These are phyloP conservation scores for Hybognathus amarus DNA, from an alignment of 2,797 vertebrate species.

Conservation along the genomic window DNA sequence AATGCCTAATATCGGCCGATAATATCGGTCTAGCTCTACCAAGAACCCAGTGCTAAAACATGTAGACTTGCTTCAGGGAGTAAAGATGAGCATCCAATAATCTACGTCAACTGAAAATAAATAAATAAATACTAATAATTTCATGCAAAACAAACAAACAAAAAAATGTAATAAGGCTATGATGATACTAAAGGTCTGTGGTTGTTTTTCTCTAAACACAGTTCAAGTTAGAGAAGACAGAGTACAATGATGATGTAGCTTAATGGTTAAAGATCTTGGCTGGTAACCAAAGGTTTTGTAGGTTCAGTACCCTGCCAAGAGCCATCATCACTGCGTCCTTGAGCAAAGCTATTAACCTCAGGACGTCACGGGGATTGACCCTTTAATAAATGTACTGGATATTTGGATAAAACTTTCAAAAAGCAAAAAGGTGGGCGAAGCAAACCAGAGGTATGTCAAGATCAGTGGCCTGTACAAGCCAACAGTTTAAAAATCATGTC, in stretches of 20 bases:
- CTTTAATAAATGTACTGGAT: neutral
- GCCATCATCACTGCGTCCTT: neutral
- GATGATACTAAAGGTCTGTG: neutral
- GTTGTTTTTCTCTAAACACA: neutral
- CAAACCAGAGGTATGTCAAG: neutral
- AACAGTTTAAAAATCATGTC: neutral
- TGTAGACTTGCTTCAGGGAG: neutral
- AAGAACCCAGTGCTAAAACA: neutral
- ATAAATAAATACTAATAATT: too few relatives aligned
- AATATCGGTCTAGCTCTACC: too few relatives aligned
- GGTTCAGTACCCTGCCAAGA: constrained; percentile 17
- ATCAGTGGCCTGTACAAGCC: neutral
- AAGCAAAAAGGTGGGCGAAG: neutral
- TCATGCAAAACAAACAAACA: neutral
- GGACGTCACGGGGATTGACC: neutral
- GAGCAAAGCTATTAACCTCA: constrained; percentile 33
- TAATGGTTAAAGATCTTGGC: constrained; percentile 22
- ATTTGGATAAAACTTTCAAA: constrained; percentile 24
- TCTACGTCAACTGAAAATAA: neutral
- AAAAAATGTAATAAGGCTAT: neutral
- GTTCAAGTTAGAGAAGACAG: neutral
- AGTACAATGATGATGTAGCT: neutral
- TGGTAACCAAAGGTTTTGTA: constrained; percentile 25
- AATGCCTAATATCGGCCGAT: too few relatives aligned
- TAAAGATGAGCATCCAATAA: neutral